Percentiles rank a stretch among this genome's conserved stretches.
Conservation (phyloP, 2,888 invertebrate genomes). For the Xestia rhomboidea region DNA sequence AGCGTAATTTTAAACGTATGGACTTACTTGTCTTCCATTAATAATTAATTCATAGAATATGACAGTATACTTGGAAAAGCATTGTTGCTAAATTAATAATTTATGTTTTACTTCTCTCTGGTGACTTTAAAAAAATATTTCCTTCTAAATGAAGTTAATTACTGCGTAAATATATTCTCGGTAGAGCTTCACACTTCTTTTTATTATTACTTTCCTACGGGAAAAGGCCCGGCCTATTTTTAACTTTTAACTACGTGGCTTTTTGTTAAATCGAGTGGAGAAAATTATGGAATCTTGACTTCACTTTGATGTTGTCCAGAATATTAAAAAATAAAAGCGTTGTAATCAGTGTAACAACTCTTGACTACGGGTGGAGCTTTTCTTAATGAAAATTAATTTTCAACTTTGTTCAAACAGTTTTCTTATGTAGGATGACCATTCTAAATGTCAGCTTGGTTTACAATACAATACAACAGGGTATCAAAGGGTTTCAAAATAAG, state of each 20-base stretch:
- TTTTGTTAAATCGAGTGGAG: conserved; percentile 54
- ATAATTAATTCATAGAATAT: not conserved
- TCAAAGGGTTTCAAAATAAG: not conserved
- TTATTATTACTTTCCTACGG: conserved; percentile 40
- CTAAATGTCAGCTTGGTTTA: conserved; percentile 4
- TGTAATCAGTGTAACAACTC: conserved; percentile 12
- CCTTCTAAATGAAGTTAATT: conserved; percentile 63
- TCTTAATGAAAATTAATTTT: not conserved
- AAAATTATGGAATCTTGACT: conserved; percentile 45
- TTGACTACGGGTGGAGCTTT: not conserved
- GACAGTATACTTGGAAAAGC: not conserved
- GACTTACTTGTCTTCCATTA: not conserved
- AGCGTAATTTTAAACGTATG: not conserved
- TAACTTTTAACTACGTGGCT: conserved; percentile 40
- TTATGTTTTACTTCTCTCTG: conserved; percentile 47
- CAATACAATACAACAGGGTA: not conserved
- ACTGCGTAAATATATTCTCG: conserved; percentile 51
- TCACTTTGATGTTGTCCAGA: conserved; percentile 41
- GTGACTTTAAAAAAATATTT: conserved; percentile 54
- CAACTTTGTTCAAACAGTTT: not conserved
- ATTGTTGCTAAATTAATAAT: conserved; percentile 55
- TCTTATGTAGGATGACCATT: not conserved
- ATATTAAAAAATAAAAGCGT: conserved; percentile 38
- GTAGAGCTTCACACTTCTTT: conserved; percentile 43
- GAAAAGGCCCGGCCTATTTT: conserved; percentile 36